Conservation (phyloP, 2,797 vertebrate species). For the Gobio occitaniae region DNA sequence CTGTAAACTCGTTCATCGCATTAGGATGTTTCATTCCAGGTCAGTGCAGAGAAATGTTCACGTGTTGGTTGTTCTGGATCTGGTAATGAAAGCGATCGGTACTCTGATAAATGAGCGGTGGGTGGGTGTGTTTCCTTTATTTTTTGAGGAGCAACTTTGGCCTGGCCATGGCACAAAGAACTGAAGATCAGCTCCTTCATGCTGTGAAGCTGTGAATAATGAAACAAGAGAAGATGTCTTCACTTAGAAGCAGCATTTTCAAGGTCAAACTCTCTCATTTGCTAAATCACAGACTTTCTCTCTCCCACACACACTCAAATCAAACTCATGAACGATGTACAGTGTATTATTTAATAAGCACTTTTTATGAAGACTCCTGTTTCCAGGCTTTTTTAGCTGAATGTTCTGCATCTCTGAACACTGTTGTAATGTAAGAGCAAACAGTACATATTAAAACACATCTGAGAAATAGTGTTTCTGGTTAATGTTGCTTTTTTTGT, state of each 20-base stretch:
- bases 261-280: conserved; percentile 43
- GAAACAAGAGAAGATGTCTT: conserved; percentile 15
- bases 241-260: conserved; percentile 30
- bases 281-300: conserved; percentile 35
- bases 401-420: conserved; percentile 79
- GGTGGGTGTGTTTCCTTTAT: not conserved
- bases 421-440: conserved; percentile 77
- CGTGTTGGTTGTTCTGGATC: not conserved
- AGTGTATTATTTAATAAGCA: conserved; percentile 73
- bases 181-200: conserved; percentile 17
- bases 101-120: conserved; percentile 8
- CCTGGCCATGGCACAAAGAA: conserved; percentile 1
- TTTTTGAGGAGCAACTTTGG: conserved; percentile 10
- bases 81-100: not conserved
- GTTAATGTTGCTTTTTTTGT: conserved; percentile 5
- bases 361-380: conserved; percentile 70
- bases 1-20: conserved; percentile 5
- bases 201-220: conserved; percentile 31
- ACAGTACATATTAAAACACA: conserved; percentile 79
- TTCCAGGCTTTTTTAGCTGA: conserved; percentile 71
- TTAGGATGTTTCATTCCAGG: not conserved
- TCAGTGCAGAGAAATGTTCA: not conserved
- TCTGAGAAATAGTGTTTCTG: conserved; percentile 32
- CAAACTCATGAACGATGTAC: conserved; percentile 63
- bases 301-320: conserved; percentile 8